Evolutionary conservation across 92 coral and sea anemone species (phyloP).

Genomic region (Metridium senile): DNA sequence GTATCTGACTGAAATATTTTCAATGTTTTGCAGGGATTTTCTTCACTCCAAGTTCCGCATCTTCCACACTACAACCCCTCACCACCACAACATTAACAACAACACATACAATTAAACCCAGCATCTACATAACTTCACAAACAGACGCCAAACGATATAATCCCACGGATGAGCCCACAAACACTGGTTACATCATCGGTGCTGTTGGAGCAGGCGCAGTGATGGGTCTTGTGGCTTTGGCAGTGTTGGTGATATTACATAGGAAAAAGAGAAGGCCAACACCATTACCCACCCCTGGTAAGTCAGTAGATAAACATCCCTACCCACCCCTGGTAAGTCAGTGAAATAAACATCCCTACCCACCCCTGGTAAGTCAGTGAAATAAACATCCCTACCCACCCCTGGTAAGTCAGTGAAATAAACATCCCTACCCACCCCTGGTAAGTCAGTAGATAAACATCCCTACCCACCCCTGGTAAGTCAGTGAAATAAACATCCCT

Average conservation of each 20-base stretch:
- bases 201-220: not conserved
- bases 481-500: too few species aligned
- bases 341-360: not conserved
- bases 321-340: not conserved
- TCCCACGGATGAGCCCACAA: not conserved
- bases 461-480: too few species aligned
- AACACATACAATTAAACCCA: not conserved
- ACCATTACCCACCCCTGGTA: not conserved
- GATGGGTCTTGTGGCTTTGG: not conserved
- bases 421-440: too few species aligned
- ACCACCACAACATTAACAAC: too few species aligned
- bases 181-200: not conserved
- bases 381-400: too few species aligned
- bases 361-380: too few species aligned
- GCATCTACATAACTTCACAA: not conserved
- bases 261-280: not conserved
- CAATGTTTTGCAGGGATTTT: too few species aligned
- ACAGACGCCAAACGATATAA: not conserved
- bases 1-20: too few species aligned
- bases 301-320: not conserved
- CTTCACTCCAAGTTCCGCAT: too few species aligned
- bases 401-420: too few species aligned
- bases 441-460: too few species aligned
- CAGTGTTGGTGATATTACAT: not conserved
- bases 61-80: too few species aligned